Percentiles rank a stretch among this genome's conserved stretches.
phyloP scores from a whole-genome alignment of 2,797 vertebrate species.

The Hyperoplus lanceolatus region DNA sequence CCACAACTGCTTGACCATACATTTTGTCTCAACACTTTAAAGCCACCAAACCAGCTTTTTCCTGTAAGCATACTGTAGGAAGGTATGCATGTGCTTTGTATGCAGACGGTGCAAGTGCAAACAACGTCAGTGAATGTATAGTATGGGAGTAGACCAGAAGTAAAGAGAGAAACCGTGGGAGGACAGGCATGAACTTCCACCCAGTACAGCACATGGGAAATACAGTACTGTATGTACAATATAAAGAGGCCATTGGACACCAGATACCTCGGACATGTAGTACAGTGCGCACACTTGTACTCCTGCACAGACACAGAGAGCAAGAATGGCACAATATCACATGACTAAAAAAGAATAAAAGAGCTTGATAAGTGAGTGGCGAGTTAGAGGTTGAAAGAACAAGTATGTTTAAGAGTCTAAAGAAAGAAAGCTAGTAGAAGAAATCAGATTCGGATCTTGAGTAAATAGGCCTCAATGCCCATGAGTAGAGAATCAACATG shows the following conservation, averaged over 20 bases:
- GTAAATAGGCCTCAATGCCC: not conserved
- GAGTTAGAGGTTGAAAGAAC: not conserved
- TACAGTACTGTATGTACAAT: not conserved
- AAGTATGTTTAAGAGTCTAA: not conserved
- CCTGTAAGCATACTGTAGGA: not conserved
- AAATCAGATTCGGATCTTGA: not conserved
- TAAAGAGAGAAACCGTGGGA: not conserved
- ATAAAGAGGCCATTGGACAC: slow-evolving; percentile 36
- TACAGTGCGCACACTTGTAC: slow-evolving; percentile 2
- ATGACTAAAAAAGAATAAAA: not conserved
- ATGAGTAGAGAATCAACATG: not conserved
- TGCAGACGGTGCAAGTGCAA: too few relatives aligned
- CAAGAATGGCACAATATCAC: not conserved
- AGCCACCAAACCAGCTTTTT: not conserved
- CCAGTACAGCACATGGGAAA: slow-evolving; percentile 17
- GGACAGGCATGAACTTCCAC: slow-evolving; percentile 34
- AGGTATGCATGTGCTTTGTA: not conserved
- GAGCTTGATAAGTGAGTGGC: not conserved
- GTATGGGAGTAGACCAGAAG: too few relatives aligned
- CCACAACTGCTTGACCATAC: not conserved
- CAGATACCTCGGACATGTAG: slow-evolving; percentile 3
- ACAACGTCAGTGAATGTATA: too few relatives aligned
- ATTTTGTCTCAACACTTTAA: not conserved
- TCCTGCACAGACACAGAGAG: slow-evolving; percentile 1
- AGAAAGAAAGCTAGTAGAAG: not conserved